Base-by-base conservation (phyloP, 2,797 vertebrate genomes). In the Leptoclinus maculatus region DNA sequence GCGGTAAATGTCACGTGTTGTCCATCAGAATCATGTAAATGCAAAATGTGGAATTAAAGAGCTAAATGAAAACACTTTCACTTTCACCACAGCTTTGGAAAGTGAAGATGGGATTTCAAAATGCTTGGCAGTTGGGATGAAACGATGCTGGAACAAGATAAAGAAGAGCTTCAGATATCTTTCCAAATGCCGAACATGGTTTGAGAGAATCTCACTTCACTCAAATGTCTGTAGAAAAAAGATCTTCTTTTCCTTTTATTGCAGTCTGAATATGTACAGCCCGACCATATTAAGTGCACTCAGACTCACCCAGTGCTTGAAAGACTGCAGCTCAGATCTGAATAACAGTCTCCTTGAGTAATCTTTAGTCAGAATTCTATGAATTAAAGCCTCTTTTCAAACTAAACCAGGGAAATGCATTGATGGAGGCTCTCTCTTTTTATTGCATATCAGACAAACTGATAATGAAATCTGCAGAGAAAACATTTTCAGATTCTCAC, bases 1-100 rank as follows among this genome's bases (percentile, higher is more conserved):
- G 38, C 36, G 56, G 13, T 56, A 71, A 66, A 70, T 17, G 71
- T 67, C 67, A 78, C 13, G 56, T 45, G 59, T 4, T 21, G 6
- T 60, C 41, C 23, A n/a, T 19, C 8, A 9, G 2, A 72, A 29
- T 14, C 62, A 57, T 2, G 2, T 17, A 2, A 19, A 60, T 60
- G 34, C n/a, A 54, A 13, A 56, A 47, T 8, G 17, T 21, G 9
- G 29, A 56, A 27, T 38, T 29, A 68, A 56, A 59, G n/a, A 27
- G 36, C 7, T 2, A 25, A 34, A 60, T 41, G 5, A 62, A 60
- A 56, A 7, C 47, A 49, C 21, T 7, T 2, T 19, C 43, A 45
- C 43, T n/a, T 5, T 32, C 63, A 10, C 10, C 29, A 43, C 4
- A 41, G 11, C 36, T 25, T 10, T 7, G 12, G 59, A 36, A 47